phyloP scores from a whole-genome alignment of 2,888 invertebrate species.

The Leptinotarsa rubiginosa region DNA sequence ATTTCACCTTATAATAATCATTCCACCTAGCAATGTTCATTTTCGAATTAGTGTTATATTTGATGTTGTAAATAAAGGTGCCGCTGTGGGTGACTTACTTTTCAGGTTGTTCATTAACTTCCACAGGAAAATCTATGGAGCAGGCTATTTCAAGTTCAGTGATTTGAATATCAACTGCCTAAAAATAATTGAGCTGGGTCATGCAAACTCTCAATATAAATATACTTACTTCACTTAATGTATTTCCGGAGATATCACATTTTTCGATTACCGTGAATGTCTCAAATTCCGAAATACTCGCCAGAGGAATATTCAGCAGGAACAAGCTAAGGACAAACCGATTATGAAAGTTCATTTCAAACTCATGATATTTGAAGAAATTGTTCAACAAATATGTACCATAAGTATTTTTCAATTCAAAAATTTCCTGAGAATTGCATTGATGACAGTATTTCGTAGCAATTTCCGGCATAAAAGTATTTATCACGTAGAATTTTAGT shows the following conservation, averaged over 20 bases:
- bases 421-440: too few relatives aligned
- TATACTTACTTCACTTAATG: constrained; percentile 36
- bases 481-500: too few relatives aligned
- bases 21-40: too few relatives aligned
- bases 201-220: not conserved
- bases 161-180: constrained; percentile 46
- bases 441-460: too few relatives aligned
- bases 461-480: too few relatives aligned
- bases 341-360: constrained; percentile 19
- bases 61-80: too few relatives aligned
- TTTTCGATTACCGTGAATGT: constrained; percentile 37
- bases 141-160: constrained; percentile 46
- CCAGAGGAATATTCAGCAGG: constrained; percentile 61
- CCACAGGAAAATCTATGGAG: constrained; percentile 39
- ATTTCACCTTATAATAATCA: too few relatives aligned
- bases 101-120: constrained; percentile 25
- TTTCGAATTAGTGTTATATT: too few relatives aligned
- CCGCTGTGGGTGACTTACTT: not conserved
- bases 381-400: too few relatives aligned
- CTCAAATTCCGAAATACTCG: constrained; percentile 52
- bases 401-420: too few relatives aligned
- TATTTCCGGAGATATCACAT: constrained; percentile 31
- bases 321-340: constrained; percentile 56
- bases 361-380: too few relatives aligned
- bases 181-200: constrained; percentile 15